Conservation (phyloP, 1,140 invertebrate genomes). For the Ectropis grisescens region DNA sequence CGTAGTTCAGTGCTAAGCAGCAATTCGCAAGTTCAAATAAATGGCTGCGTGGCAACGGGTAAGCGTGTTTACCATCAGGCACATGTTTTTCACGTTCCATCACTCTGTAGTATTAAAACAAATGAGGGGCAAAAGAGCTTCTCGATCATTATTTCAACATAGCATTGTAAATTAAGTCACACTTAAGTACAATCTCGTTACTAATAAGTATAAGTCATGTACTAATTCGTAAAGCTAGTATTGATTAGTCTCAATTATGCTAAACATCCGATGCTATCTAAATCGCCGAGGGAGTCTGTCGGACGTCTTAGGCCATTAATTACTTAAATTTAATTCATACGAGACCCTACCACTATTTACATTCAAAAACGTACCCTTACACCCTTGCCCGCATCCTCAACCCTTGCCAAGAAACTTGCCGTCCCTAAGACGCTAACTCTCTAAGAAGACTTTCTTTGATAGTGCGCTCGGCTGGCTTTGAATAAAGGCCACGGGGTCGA, state of each 20-base stretch:
- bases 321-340: constrained; percentile 69
- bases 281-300: constrained; percentile 14
- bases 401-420: constrained; percentile 60
- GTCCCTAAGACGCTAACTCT: constrained; percentile 63
- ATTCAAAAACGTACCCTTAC: constrained; percentile 51
- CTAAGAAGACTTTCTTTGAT: constrained; percentile 68
- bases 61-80: too few species aligned
- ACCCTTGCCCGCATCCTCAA: constrained; percentile 52
- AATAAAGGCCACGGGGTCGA: constrained; percentile 64
- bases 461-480: constrained; percentile 55
- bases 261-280: constrained; percentile 23
- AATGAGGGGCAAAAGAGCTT: too few species aligned
- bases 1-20: too few species aligned
- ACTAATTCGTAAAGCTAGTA: too few species aligned
- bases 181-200: too few species aligned
- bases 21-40: too few species aligned
- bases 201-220: too few species aligned
- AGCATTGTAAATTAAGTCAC: too few species aligned
- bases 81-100: too few species aligned
- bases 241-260: constrained; percentile 4
- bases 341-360: constrained; percentile 59
- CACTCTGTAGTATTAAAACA: too few species aligned
- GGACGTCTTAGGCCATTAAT: constrained; percentile 44
- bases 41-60: too few species aligned
- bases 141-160: too few species aligned